Base-by-base conservation (phyloP, 30 jellyfish, hydroid and myxozoan genomes). In the Catostylus mosaicus region DNA sequence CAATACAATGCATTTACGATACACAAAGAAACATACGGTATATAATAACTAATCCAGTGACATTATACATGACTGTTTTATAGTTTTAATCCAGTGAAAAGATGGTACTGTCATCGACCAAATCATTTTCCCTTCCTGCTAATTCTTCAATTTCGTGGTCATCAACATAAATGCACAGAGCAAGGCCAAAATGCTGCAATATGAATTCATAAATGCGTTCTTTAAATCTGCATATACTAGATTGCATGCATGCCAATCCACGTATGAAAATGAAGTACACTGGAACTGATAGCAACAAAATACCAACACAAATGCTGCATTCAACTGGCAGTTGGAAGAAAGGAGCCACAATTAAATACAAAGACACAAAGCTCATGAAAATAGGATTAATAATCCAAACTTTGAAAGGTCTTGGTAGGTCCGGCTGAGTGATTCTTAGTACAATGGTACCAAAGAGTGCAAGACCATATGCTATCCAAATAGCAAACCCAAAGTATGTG, bases 321-420 rank as follows among this genome's bases (percentile, higher is more conserved):
- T 70, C 83, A 43, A 47, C 68, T 1, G 83, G 83, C 34, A 2
- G 12, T 23, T 70, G 36, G 30, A 70, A 19, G n/a, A 75, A 75
- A 18, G 86, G 86, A 26, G 46, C 37, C 4, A 77, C 30, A 32
- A 77, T 23, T 1, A 77, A 67, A 14, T 18, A 60, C 24, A 37
- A 19, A 4, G 78, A 62, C 1, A 77, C 46, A 27, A 77, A 14
- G 18, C 57, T 32, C 68, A 59, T 57, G 30, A 57, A 54, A 20
- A 77, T 43, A 29, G 88, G 88, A 37, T 57, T 77, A 12, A 32
- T 67, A 27, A 77, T 34, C 78, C 78, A 77, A 52, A 77, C 88
- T 57, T 59, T 77, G 67, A 77, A 52, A 22, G 88, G 79, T 26
- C 86, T 48, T 30, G 63, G 68, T 2, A 75, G 74, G 9, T 75